phyloP scores from a whole-genome alignment of 2,888 invertebrate species.

The Stramonita haemastoma region DNA sequence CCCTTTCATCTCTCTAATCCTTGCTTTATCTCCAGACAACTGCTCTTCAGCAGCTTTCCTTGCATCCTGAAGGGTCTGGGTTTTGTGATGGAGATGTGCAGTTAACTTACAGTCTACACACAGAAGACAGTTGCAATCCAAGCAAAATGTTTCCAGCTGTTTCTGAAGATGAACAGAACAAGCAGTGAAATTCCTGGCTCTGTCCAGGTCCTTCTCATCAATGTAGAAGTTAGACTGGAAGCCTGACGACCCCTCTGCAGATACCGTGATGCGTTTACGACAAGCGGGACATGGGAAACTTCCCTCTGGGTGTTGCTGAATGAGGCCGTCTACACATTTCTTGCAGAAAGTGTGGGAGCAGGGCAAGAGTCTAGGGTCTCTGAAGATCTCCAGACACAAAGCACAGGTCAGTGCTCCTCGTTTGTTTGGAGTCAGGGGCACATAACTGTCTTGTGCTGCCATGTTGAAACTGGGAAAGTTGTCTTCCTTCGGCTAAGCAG shows the following conservation, averaged over 20 bases:
- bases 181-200: not conserved
- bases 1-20: not conserved
- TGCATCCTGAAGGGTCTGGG: not conserved
- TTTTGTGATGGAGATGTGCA: not conserved
- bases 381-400: not conserved
- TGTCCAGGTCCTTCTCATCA: not conserved
- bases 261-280: not conserved
- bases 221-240: conserved; percentile 18
- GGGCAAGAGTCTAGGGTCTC: not conserved
- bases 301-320: too few species aligned
- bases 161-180: not conserved
- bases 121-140: not conserved
- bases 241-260: not conserved
- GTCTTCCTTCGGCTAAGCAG: too few species aligned
- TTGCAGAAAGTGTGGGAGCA: conserved; percentile 13
- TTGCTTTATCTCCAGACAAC: not conserved
- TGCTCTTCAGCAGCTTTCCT: not conserved
- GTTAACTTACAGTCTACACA: not conserved
- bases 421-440: not conserved
- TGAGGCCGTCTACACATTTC: not conserved
- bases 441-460: too few species aligned
- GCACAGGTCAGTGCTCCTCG: not conserved
- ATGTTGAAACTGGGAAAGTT: too few species aligned
- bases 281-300: not conserved
- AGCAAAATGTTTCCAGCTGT: not conserved